A percentile compares a stretch with the other conserved stretches of the same genome.
phyloP scores from a whole-genome alignment of 1,140 invertebrate genomes.

The Zaprionus ornatus region DNA sequence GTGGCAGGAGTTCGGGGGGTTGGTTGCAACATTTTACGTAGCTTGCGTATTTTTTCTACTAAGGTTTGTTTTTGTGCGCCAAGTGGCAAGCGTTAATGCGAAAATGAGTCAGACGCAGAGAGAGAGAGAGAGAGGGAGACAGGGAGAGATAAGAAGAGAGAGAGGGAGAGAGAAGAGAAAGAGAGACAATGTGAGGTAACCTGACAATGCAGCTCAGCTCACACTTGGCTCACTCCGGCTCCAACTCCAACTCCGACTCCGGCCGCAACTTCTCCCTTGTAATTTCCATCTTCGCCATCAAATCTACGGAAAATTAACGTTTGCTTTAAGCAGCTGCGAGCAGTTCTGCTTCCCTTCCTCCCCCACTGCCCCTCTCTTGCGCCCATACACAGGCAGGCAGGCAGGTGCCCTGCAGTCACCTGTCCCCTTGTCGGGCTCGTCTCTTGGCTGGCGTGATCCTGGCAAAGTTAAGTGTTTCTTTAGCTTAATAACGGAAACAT shows the following conservation, averaged over 20 bases:
- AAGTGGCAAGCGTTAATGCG: neutral
- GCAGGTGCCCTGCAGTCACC: constrained; percentile 31
- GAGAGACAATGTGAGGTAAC: neutral
- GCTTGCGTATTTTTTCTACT: neutral
- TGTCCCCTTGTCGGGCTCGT: constrained; percentile 22
- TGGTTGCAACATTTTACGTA: neutral
- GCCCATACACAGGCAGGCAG: neutral
- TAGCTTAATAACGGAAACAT: constrained; percentile 81
- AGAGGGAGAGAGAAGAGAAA: neutral
- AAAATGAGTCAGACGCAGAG: neutral
- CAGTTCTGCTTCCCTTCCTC: neutral
- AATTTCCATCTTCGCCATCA: constrained; percentile 3
- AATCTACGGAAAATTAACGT: constrained; percentile 69
- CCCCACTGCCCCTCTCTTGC: neutral
- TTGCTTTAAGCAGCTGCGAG: constrained; percentile 16
- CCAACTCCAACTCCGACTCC: neutral
- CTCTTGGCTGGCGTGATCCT: constrained; percentile 49
- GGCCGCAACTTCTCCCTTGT: neutral
- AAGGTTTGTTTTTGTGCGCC: constrained; percentile 2
- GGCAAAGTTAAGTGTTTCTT: constrained; percentile 82
- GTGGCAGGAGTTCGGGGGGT: neutral
- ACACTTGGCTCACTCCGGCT: neutral
- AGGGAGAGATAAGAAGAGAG: neutral
- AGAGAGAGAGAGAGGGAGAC: neutral
- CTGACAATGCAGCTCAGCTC: neutral